Percentiles rank a stretch among this genome's conserved stretches.
Conservation (phyloP, 2,797 vertebrate species). For the Austrolebias charrua region DNA sequence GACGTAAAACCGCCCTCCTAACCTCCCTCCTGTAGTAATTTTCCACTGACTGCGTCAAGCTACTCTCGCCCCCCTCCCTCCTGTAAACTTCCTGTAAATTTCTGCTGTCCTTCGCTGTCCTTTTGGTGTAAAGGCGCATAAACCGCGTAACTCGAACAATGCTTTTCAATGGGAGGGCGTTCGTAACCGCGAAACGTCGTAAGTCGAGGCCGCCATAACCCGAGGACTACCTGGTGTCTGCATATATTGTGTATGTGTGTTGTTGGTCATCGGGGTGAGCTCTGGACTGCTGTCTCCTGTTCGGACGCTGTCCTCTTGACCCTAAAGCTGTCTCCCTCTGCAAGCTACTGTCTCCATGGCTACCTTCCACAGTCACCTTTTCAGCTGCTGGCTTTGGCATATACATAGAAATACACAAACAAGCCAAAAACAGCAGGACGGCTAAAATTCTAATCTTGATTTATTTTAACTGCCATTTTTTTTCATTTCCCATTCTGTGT, state of each 20-base stretch:
- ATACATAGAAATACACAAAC: slow-evolving; percentile 65
- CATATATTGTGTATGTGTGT: slow-evolving; percentile 52
- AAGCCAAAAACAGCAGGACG: not conserved
- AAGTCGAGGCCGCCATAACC: too few species aligned
- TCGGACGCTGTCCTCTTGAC: slow-evolving; percentile 74
- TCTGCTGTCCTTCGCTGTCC: too few species aligned
- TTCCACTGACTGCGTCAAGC: too few species aligned
- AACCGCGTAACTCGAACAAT: too few species aligned
- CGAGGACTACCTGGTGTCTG: slow-evolving; percentile 37
- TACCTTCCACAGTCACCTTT: slow-evolving; percentile 81
- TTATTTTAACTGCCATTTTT: slow-evolving; percentile 1
- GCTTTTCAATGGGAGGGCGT: too few species aligned
- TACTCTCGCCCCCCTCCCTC: too few species aligned
- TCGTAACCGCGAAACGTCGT: too few species aligned
- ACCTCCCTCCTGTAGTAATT: too few species aligned
- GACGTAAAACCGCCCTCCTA: too few species aligned
- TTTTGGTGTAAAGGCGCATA: too few species aligned
- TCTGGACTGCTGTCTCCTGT: slow-evolving; percentile 77
- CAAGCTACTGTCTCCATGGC: slow-evolving; percentile 79
- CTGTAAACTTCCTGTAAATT: too few species aligned
- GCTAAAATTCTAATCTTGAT: slow-evolving; percentile 1
- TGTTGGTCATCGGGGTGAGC: slow-evolving; percentile 77
- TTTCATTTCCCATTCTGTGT: not conserved
- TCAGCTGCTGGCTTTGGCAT: slow-evolving; percentile 79
- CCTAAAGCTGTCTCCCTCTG: slow-evolving; percentile 80